Evolutionary conservation across 1,140 invertebrate genomes (phyloP).

Genomic region (Plodia interpunctella): DNA sequence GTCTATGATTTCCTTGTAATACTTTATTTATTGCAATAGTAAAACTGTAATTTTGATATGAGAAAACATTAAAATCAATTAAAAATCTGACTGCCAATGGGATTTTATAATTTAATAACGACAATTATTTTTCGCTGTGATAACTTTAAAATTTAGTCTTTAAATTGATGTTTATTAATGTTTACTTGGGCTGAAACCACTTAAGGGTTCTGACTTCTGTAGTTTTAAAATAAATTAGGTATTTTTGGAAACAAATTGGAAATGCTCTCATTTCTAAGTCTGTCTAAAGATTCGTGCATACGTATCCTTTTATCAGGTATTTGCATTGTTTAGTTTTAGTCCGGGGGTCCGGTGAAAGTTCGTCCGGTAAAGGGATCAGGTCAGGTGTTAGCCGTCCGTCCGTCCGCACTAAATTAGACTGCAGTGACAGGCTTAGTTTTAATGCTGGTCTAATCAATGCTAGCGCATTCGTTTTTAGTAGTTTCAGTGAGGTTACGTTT

Average conservation of each 20-base stretch:
- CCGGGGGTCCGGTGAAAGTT: constrained; percentile 1
- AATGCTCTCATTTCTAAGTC: not conserved
- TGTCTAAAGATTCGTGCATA: not conserved
- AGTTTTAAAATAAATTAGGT: too few species aligned
- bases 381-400: constrained; percentile 2
- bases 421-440: not conserved
- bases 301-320: not conserved
- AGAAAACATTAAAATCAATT: too few species aligned
- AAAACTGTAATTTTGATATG: too few species aligned
- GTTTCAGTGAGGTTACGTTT: not conserved
- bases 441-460: not conserved
- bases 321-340: not conserved
- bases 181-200: too few species aligned
- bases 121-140: too few species aligned
- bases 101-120: too few species aligned
- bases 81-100: too few species aligned
- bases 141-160: too few species aligned
- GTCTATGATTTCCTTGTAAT: not conserved
- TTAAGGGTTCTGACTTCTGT: too few species aligned
- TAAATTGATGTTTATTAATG: too few species aligned
- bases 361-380: not conserved
- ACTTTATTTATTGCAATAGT: too few species aligned
- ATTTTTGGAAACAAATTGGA: too few species aligned
- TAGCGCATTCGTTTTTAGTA: constrained; percentile 4
- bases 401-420: not conserved